These are phyloP conservation scores for Drosophila ezoana DNA, from an alignment of 2,888 invertebrate genomes.

Conservation along the genomic window DNA sequence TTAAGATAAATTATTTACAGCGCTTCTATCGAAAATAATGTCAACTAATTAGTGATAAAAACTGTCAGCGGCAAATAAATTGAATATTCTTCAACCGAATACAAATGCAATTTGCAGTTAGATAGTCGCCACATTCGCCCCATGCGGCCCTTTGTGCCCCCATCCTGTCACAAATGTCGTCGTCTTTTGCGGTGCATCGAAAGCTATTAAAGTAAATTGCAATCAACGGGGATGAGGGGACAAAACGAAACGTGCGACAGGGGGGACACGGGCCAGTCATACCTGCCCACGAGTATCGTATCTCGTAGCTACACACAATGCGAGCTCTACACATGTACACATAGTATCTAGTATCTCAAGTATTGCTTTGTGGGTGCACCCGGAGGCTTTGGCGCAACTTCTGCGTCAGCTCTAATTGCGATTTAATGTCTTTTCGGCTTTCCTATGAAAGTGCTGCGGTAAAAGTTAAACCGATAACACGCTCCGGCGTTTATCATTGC, in stretches of 20 bases:
- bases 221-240: constrained; percentile 37
- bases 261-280: constrained; percentile 11
- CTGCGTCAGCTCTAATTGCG: constrained; percentile 73
- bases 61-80: constrained; percentile 73
- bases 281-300: constrained; percentile 17
- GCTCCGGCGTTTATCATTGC: constrained; percentile 51
- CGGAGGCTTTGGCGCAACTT: constrained; percentile 30
- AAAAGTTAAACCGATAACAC: constrained; percentile 61
- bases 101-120: constrained; percentile 51
- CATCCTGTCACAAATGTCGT: constrained; percentile 30
- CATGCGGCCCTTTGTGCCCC: constrained; percentile 47
- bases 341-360: constrained; percentile 31
- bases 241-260: too few relatives aligned
- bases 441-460: constrained; percentile 60
- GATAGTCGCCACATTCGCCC: constrained; percentile 40
- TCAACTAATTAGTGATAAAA: constrained; percentile 76
- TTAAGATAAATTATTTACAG: constrained; percentile 63
- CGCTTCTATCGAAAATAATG: constrained; percentile 67
- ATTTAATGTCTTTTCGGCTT: constrained; percentile 77
- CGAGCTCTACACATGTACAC: constrained; percentile 18
- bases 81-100: constrained; percentile 59
- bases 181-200: constrained; percentile 63
- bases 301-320: constrained; percentile 22
- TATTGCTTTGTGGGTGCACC: constrained; percentile 23
- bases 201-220: constrained; percentile 79